A percentile compares a stretch with the other conserved stretches of the same genome.
Conservation (phyloP, 2,888 invertebrate genomes). For the Dendrolimus pini region DNA sequence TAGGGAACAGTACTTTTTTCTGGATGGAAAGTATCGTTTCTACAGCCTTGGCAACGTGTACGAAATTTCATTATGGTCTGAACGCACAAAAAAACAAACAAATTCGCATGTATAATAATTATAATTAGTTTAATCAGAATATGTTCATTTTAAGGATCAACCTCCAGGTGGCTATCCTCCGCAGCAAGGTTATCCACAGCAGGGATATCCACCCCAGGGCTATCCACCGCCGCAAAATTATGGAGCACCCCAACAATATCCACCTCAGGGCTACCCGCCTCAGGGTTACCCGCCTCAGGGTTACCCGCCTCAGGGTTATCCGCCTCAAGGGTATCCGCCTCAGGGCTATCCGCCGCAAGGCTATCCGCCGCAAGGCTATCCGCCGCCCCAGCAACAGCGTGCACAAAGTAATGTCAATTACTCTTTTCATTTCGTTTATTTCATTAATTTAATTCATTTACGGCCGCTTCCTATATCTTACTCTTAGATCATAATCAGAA, state of each 20-base stretch:
- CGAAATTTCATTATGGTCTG: too few relatives aligned
- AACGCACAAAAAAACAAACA: too few relatives aligned
- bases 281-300: constrained; percentile 6
- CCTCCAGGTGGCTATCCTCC: constrained; percentile 10
- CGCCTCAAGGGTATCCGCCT: constrained; percentile 8
- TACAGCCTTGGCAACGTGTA: too few relatives aligned
- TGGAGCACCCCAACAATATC: background rate
- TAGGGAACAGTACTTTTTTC: too few relatives aligned
- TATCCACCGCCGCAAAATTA: background rate
- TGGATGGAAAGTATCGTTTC: too few relatives aligned
- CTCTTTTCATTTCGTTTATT: too few relatives aligned
- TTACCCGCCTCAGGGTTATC: constrained; percentile 9
- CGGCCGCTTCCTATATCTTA: too few relatives aligned
- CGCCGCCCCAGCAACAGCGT: background rate
- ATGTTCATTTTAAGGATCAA: constrained; percentile 3
- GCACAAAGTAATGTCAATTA: too few relatives aligned
- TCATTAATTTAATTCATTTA: too few relatives aligned
- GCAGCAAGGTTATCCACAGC: constrained; percentile 11
- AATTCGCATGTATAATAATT: too few relatives aligned
- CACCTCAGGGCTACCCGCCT: constrained; percentile 2
- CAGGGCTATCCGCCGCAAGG: constrained; percentile 2
- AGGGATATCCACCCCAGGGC: constrained; percentile 7
- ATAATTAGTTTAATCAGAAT: too few relatives aligned
- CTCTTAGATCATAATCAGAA: too few relatives aligned
- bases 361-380: background rate